Evolutionary conservation across 2,113 vertebrate species (phyloP).

Genomic region (Fulmarus glacialis): DNA sequence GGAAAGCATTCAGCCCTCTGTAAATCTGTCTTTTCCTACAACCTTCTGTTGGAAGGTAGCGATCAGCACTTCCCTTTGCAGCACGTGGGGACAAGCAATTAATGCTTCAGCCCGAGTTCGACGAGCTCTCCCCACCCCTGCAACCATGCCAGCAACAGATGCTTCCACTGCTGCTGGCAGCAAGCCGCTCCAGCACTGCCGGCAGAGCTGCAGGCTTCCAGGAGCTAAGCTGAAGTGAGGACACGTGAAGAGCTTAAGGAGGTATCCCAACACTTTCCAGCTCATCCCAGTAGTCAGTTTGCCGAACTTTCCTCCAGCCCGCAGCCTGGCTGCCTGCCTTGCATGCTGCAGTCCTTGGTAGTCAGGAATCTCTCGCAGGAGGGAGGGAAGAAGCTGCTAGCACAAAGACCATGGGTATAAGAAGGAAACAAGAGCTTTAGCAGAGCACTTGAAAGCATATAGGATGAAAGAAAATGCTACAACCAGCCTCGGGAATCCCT

Average conservation of each 20-base stretch:
- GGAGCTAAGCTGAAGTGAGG: not conserved
- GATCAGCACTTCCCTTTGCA: not conserved
- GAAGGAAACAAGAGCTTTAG: not conserved
- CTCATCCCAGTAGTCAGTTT: not conserved
- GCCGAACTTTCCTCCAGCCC: not conserved
- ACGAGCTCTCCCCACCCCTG: not conserved
- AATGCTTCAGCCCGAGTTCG: not conserved
- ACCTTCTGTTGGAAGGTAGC: not conserved
- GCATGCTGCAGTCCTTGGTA: not conserved
- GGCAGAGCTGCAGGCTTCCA: not conserved
- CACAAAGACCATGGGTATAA: not conserved
- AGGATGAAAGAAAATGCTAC: not conserved
- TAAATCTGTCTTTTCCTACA: not conserved
- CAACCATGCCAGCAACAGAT: not conserved
- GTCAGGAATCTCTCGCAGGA: not conserved
- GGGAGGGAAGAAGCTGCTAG: not conserved
- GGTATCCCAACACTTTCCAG: not conserved
- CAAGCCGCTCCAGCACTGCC: not conserved
- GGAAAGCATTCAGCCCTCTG: not conserved
- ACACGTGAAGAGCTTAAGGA: not conserved
- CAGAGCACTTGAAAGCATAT: not conserved
- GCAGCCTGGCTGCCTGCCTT: constrained; percentile 6
- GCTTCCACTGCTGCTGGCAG: not conserved
- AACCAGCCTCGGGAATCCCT: not conserved
- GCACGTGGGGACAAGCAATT: not conserved